Base-by-base conservation (phyloP, 92 coral and sea anemone genomes). In the Isaurus tuberculatus region DNA sequence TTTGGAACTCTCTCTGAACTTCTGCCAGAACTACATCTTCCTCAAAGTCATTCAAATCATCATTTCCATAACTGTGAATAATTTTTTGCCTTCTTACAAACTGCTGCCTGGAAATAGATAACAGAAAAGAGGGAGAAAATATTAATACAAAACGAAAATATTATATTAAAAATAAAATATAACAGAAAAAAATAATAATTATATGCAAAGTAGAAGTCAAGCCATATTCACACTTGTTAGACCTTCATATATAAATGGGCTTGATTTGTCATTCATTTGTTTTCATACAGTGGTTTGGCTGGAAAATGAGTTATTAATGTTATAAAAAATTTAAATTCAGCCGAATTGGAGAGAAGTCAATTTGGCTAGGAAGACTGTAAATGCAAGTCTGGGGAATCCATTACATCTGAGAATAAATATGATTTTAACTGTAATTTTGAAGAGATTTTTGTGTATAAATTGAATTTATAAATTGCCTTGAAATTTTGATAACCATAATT, bases 341-440 rank as follows among this genome's bases (percentile, higher is more conserved):
- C 58, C 58, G 15, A 19, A 49, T 49, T 49, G 11, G 17, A 14
- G 57, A 49, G 58, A 49, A 49, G 58, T 49, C 0, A 5, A 9
- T 49, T 49, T 49, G 58, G 58, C 58, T 49, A 14, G 25, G 58
- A 49, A 49, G 20, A 49, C 58, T 49, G 20, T 49, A 49, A 8
- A 5, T 49, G 58, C 58, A 49, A 49, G 58, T 60, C 28, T 60
- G 65, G 65, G 65, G 31, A 60, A 60, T n/a, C 65, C 65, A 60
- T 20, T 2, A 60, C 65, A 60, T 60, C 30, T 60, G 30, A 60
- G 28, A 60, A 60, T n/a, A 57, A 23, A n/a, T 23, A n/a, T 4
- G 8, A 0, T 57, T 57, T 57, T 60, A 60, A 20, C 33, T 61
- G 67, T 61, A 61, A 22, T 61, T 61, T 61, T 61, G 32, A 25